Evolutionary conservation across 2,888 invertebrate species (phyloP).

Genomic region (Trichopria drosophilae): DNA sequence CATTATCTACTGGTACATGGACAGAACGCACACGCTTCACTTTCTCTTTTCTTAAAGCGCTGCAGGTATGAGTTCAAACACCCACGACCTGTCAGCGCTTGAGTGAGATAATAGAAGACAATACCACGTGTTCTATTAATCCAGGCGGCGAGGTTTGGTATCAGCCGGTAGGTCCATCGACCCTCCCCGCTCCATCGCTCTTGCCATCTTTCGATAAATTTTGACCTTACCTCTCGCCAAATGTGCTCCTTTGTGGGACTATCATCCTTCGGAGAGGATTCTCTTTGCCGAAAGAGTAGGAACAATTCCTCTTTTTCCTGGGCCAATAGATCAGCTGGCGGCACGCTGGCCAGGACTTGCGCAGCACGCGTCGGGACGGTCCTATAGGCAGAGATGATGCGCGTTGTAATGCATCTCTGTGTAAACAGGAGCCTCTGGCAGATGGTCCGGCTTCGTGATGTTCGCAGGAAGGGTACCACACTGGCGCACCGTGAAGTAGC

Average conservation of each 20-base stretch:
- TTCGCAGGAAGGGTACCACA: too few relatives aligned
- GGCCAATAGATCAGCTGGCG: background rate
- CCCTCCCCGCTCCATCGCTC: too few relatives aligned
- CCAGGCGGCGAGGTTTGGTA: slow-evolving; percentile 22
- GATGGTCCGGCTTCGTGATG: too few relatives aligned
- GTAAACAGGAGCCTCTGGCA: too few relatives aligned
- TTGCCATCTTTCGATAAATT: too few relatives aligned
- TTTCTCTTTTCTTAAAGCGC: slow-evolving; percentile 33
- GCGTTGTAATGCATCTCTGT: too few relatives aligned
- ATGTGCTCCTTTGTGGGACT: background rate
- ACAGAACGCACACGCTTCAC: slow-evolving; percentile 40
- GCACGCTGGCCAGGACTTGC: background rate
- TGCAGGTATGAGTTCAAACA: slow-evolving; percentile 35
- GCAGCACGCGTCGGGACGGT: background rate
- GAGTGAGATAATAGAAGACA: slow-evolving; percentile 29
- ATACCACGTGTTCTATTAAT: slow-evolving; percentile 16
- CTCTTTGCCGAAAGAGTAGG: too few relatives aligned
- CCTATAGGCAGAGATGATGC: background rate
- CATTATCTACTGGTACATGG: slow-evolving; percentile 12
- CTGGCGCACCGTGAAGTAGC: too few relatives aligned
- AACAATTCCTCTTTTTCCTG: background rate
- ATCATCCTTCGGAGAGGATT: background rate
- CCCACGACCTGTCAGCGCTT: slow-evolving; percentile 38
- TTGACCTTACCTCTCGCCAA: background rate
- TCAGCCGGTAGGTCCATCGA: slow-evolving; percentile 7